Conservation (phyloP, 2,113 vertebrate species). For the Vanacampus margaritifer region DNA sequence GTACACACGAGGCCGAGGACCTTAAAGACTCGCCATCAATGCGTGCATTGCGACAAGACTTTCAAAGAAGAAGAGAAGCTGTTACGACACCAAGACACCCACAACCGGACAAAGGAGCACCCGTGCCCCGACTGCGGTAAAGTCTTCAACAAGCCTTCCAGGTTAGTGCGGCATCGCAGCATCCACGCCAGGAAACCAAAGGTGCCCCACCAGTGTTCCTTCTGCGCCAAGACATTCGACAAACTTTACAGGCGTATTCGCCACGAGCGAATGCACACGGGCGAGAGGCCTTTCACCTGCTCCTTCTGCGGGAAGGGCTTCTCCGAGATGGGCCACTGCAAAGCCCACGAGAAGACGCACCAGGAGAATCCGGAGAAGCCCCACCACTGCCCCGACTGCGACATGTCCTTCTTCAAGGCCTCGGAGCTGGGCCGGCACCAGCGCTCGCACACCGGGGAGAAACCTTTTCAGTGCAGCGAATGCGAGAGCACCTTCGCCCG, state of each 20-base stretch:
- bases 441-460: constrained; percentile 61
- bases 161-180: constrained; percentile 47
- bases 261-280: constrained; percentile 62
- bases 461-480: constrained; percentile 54
- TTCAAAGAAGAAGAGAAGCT: constrained; percentile 55
- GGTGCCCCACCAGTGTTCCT: constrained; percentile 56
- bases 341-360: constrained; percentile 57
- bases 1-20: constrained; percentile 34
- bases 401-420: constrained; percentile 61
- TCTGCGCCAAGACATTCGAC: constrained; percentile 47
- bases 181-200: constrained; percentile 55
- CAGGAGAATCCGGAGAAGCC: constrained; percentile 61
- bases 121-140: constrained; percentile 62
- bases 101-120: constrained; percentile 57
- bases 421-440: constrained; percentile 46
- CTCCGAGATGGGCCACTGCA: constrained; percentile 59
- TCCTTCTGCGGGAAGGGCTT: constrained; percentile 57
- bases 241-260: constrained; percentile 61
- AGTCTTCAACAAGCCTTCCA: constrained; percentile 62
- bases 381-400: constrained; percentile 43
- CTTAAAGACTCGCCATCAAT: constrained; percentile 26
- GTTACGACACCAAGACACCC: constrained; percentile 48
- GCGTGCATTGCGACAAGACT: constrained; percentile 51
- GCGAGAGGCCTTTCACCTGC: constrained; percentile 64
- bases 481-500: constrained; percentile 62